Conservation (phyloP, 2,113 vertebrate species). For the Chaetodon auriga region DNA sequence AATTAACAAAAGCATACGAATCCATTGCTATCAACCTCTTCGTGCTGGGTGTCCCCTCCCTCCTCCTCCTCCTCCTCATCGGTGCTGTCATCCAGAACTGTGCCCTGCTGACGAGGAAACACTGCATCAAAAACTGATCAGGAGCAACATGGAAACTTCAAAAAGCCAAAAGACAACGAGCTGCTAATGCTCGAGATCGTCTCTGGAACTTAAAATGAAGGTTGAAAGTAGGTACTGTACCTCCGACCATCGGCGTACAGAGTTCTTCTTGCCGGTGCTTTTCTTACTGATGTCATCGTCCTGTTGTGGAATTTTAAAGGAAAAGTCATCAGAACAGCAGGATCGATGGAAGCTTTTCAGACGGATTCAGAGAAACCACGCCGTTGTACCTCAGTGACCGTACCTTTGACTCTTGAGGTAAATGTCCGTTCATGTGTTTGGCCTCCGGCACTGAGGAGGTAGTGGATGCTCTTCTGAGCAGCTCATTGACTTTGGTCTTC, state of each 20-base stretch:
- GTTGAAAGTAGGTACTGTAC: conserved; percentile 42
- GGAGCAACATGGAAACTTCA: too few species aligned
- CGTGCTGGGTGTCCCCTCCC: background rate
- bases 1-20: background rate
- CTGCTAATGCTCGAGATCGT: too few species aligned
- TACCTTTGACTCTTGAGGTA: conserved; percentile 41
- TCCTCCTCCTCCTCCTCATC: conserved; percentile 43
- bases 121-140: background rate
- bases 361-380: background rate
- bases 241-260: conserved; percentile 45
- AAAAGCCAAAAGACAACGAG: too few species aligned
- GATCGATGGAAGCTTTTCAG: background rate
- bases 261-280: background rate
- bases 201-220: background rate
- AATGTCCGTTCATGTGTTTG: conserved; percentile 29
- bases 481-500: conserved; percentile 57
- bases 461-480: conserved; percentile 65
- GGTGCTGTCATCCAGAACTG: conserved; percentile 11
- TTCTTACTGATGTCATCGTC: background rate
- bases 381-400: background rate
- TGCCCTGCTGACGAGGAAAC: conserved; percentile 39
- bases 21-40: background rate
- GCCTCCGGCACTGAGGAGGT: background rate
- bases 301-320: conserved; percentile 6
- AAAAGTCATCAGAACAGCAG: background rate